phyloP scores from a whole-genome alignment of 2,113 vertebrate genomes.

The Tricholaema leucomelas region DNA sequence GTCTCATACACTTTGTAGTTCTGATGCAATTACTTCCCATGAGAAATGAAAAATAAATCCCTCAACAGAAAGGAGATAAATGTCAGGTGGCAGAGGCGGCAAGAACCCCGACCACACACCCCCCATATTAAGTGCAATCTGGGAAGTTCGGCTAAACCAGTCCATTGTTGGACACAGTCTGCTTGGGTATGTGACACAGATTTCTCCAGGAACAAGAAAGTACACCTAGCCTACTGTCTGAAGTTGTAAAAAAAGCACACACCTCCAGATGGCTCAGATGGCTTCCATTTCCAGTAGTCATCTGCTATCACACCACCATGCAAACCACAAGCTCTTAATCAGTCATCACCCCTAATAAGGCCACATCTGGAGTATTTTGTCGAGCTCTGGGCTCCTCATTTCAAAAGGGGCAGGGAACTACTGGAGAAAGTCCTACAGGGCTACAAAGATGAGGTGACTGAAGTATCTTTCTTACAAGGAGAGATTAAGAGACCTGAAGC shows the following conservation, averaged over 20 bases:
- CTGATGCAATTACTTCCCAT: neutral
- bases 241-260: neutral
- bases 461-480: no score
- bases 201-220: neutral
- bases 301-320: accelerated
- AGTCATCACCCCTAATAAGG: neutral
- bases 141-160: neutral
- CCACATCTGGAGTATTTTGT: no score
- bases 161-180: neutral
- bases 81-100: neutral
- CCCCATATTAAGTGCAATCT: neutral
- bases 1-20: neutral
- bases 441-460: no score
- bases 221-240: neutral
- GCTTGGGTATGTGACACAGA: neutral
- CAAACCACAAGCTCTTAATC: neutral
- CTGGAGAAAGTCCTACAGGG: no score
- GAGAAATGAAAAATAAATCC: neutral
- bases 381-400: no score
- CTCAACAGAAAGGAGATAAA: neutral
- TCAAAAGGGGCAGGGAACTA: no score
- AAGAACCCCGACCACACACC: accelerated
- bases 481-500: no score
- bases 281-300: neutral
- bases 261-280: neutral